Evolutionary conservation across 2,113 vertebrate genomes (phyloP), one percentile per base, ranked within the genome.

Genomic region (Aldabrachelys gigantea): DNA sequence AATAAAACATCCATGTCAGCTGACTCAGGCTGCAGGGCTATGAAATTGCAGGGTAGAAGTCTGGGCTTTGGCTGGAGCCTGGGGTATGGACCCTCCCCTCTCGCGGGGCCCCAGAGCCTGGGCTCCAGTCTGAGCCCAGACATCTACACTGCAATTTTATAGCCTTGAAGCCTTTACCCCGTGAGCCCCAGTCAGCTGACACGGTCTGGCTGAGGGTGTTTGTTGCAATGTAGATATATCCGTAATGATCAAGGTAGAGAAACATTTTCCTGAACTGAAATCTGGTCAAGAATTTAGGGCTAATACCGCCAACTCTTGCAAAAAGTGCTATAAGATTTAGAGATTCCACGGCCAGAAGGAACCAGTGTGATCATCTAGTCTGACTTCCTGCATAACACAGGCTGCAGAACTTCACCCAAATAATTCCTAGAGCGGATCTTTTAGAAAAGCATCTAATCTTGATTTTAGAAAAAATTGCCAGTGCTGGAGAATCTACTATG

Each of bases 211-310:
- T 38, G 65, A 3, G 7, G 35, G 5, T 72, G 35, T n/a, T 72
- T 38, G 4, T 72, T 38, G n/a, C 19, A 38, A 38, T 72, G 19
- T 22, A 72, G 65, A 38, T 4, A 72, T 22, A 38, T 9, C 65
- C 65, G 22, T 38, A 21, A 72, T 22, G 8, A 21, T 38, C 65
- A 17, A 38, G 65, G n/a, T 50, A 84, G 75, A 82, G 80, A 38
- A 78, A 9, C 87, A 89, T 50, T 89, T 89, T 89, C 69, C 38
- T 92, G 35, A 81, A 80, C 13, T 41, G 65, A n/a, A 72, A 72
- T 38, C 21, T 38, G 29, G 10, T 27, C 57, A 91, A 57, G 90
- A 59, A 6, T 2, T 47, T 93, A 87, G 0, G 5, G 19, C 31
- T 87, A 49, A 78, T 56, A 22, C 80, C 69, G 90, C 4, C 5